Evolutionary conservation across 2,797 vertebrate species (phyloP), one percentile per base, ranked within the genome.

Genomic region (Anas georgica): DNA sequence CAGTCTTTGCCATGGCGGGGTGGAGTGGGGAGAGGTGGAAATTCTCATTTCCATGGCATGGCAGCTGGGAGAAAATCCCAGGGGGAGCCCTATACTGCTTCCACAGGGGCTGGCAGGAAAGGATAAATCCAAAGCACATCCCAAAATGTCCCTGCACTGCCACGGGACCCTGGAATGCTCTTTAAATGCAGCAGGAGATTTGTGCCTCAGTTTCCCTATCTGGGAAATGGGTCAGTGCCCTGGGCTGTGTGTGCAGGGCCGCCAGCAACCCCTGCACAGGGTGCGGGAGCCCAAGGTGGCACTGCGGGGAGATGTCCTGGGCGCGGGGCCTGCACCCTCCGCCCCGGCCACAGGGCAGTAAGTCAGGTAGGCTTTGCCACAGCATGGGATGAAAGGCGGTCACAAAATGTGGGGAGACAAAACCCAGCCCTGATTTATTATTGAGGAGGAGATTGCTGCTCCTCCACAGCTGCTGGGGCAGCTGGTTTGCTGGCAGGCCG

Each of bases 211-310:
- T 88, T 93, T 92, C 66, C 70, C 69, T 43, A 3, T 12, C 17
- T 4, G 48, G 62, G 6, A 25, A 20, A 21, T 9, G 29, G 14
- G 2, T 59, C 63, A 50, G 79, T 1, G 0, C 25, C 62, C 25
- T 48, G 43, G 46, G 35, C 22, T 58, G 39, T 37, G 10, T 13
- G 20, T 25, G 31, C 23, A 35, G 67, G 69, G 33, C 62, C 26
- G 26, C 7, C 25, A 45, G 20, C 28, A 25, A 28, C 21, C 25
- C 5, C 0, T 2, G 28, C 23, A 17, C 0, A 2, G 67, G 29
- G 41, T 8, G 58, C 28, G n/a, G 2, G 22, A 15, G 25, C 25
- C 25, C n/a, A 33, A 43, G 7, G 37, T 8, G 11, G 7, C 64
- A 17, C 15, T 14, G 13, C 14, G 4, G 6, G 29, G 55, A 39